Percentiles rank a stretch among this genome's conserved stretches.
These are phyloP conservation scores for Synergus laeviventris DNA, from an alignment of 2,888 invertebrate species.

Conservation along the genomic window DNA sequence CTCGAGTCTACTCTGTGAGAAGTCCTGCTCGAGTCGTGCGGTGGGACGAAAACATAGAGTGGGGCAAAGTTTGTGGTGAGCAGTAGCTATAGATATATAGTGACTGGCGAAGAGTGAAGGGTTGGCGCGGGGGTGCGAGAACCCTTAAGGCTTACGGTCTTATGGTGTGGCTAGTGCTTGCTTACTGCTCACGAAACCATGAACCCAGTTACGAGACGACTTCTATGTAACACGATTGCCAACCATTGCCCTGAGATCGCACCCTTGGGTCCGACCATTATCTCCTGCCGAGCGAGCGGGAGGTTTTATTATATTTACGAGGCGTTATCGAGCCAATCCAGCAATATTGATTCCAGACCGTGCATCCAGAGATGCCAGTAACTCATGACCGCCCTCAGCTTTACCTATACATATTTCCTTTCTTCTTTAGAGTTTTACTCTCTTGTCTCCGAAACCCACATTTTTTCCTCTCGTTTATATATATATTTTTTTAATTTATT, in stretches of 20 bases:
- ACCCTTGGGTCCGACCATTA: slow-evolving; percentile 64
- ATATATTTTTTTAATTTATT: neutral
- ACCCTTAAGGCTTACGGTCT: slow-evolving; percentile 37
- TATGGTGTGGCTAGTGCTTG: neutral
- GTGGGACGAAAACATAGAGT: slow-evolving; percentile 49
- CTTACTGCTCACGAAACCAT: neutral
- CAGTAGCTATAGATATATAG: neutral
- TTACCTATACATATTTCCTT: slow-evolving; percentile 7
- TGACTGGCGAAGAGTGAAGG: slow-evolving; percentile 10
- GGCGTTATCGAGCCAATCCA: slow-evolving; percentile 70
- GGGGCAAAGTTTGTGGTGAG: slow-evolving; percentile 2
- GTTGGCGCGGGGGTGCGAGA: slow-evolving; percentile 26
- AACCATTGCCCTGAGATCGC: slow-evolving; percentile 49
- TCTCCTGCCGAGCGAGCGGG: slow-evolving; percentile 57
- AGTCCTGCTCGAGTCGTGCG: slow-evolving; percentile 51
- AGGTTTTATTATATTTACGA: slow-evolving; percentile 72
- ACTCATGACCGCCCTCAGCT: slow-evolving; percentile 53
- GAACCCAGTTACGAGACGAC: slow-evolving; percentile 1
- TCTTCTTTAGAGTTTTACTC: neutral
- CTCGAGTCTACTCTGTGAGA: too few species aligned
- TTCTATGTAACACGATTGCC: slow-evolving; percentile 45
- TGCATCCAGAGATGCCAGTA: slow-evolving; percentile 50
- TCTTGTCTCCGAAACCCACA: neutral
- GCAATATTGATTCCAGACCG: slow-evolving; percentile 70
- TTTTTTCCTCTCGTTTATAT: too few species aligned